phyloP scores from a whole-genome alignment of 2,797 vertebrate species.

The Acanthurus leucopareius region DNA sequence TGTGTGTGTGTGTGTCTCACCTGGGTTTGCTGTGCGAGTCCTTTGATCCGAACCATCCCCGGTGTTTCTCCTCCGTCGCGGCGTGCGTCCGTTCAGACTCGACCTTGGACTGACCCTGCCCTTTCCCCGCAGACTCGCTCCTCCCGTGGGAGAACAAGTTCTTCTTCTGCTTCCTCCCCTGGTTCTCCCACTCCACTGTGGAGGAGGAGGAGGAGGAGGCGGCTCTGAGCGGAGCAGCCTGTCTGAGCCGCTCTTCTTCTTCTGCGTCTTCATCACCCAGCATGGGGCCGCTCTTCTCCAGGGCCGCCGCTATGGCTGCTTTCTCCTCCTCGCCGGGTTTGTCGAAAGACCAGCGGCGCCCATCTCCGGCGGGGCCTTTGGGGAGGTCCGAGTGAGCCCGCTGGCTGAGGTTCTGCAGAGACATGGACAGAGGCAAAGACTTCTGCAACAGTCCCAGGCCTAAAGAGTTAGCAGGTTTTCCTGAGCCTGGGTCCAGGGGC shows the following conservation, averaged over 20 bases:
- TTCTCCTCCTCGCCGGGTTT: slow-evolving; percentile 85
- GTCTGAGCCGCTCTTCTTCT: slow-evolving; percentile 38
- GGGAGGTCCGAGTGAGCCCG: slow-evolving; percentile 69
- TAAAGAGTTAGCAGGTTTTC: slow-evolving; percentile 62
- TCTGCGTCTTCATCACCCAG: slow-evolving; percentile 63
- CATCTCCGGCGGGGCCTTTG: slow-evolving; percentile 60
- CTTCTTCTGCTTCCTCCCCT: slow-evolving; percentile 81
- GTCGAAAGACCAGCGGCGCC: slow-evolving; percentile 87
- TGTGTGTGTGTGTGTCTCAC: slow-evolving; percentile 80
- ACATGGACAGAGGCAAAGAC: slow-evolving; percentile 82
- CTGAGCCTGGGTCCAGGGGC: slow-evolving; percentile 77
- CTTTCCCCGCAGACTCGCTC: slow-evolving; percentile 77
- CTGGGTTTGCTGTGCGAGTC: slow-evolving; percentile 93
- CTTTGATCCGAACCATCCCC: slow-evolving; percentile 92
- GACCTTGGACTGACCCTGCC: slow-evolving; percentile 63
- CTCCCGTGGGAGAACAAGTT: slow-evolving; percentile 87
- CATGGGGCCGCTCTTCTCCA: slow-evolving; percentile 83
- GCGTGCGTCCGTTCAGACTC: slow-evolving; percentile 46
- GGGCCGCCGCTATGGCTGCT: slow-evolving; percentile 82
- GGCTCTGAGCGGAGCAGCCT: slow-evolving; percentile 59
- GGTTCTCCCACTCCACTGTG: slow-evolving; percentile 46
- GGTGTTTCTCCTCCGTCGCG: slow-evolving; percentile 84
- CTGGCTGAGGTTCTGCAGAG: slow-evolving; percentile 83
- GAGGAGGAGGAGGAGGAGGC: slow-evolving; percentile 36
- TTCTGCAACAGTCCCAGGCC: slow-evolving; percentile 80